phyloP scores from a whole-genome alignment of 2,797 vertebrate genomes.

The Calcarius lapponicus region DNA sequence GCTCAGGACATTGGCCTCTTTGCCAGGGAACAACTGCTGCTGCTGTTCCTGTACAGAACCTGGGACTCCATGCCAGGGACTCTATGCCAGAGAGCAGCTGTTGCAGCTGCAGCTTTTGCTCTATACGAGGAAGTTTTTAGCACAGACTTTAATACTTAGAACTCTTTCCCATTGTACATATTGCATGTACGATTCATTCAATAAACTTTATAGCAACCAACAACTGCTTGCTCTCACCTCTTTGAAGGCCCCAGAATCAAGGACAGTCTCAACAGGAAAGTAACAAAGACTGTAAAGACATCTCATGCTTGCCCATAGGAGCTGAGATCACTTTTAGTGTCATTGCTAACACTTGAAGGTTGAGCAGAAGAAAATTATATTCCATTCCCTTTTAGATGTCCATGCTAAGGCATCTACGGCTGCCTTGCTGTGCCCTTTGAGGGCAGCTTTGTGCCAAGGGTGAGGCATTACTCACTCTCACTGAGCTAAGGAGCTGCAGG shows the following conservation, averaged over 20 bases:
- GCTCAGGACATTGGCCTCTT: background rate
- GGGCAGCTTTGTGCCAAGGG: background rate
- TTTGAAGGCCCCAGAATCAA: background rate
- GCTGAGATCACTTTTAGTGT: background rate
- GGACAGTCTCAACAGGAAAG: background rate
- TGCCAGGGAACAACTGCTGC: background rate
- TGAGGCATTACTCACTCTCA: background rate
- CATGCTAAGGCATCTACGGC: background rate
- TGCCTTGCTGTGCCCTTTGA: background rate
- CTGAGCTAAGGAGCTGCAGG: background rate
- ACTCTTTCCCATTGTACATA: too few species aligned
- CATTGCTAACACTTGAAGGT: background rate
- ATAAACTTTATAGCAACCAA: background rate
- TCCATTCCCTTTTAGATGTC: background rate
- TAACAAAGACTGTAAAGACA: background rate
- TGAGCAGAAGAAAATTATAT: background rate
- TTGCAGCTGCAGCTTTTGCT: background rate
- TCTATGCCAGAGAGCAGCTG: background rate
- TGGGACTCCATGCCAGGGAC: background rate
- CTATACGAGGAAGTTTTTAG: background rate
- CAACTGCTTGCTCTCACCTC: background rate
- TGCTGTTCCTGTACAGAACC: background rate
- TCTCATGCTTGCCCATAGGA: background rate
- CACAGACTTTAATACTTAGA: background rate
- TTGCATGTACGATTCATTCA: too few species aligned